Conservation (phyloP, 1,140 invertebrate genomes). For the Papilio glaucus region DNA sequence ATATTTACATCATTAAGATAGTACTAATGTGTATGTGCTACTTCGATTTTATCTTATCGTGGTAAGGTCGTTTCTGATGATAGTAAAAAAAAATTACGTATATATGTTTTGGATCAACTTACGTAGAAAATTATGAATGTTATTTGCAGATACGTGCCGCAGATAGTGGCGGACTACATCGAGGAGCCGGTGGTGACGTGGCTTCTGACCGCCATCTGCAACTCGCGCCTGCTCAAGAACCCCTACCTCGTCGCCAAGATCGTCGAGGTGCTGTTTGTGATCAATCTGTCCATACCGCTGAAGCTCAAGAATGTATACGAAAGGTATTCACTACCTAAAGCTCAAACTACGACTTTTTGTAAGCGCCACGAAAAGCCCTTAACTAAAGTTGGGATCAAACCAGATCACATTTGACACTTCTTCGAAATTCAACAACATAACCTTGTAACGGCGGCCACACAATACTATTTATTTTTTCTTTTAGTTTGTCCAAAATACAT, state of each 20-base stretch:
- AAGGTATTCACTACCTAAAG: too few species aligned
- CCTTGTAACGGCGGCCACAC: too few species aligned
- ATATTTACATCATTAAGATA: slow-evolving; percentile 20
- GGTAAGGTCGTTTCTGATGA: background rate
- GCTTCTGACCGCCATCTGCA: slow-evolving; percentile 94
- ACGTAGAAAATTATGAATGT: background rate
- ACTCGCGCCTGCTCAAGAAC: slow-evolving; percentile 95
- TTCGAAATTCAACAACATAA: too few species aligned
- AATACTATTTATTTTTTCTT: too few species aligned
- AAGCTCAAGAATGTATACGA: slow-evolving; percentile 84
- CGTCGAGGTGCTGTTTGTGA: slow-evolving; percentile 96
- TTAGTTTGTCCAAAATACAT: too few species aligned
- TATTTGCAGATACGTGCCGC: slow-evolving; percentile 89
- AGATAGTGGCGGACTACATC: slow-evolving; percentile 89
- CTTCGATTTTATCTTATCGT: background rate
- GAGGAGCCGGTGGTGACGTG: slow-evolving; percentile 94
- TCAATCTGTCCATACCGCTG: slow-evolving; percentile 92
- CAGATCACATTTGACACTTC: too few species aligned
- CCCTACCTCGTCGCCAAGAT: slow-evolving; percentile 98
- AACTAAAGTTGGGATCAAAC: too few species aligned
- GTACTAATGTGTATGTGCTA: background rate
- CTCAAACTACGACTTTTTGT: too few species aligned
- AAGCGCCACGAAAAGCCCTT: too few species aligned
- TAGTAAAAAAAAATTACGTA: background rate
- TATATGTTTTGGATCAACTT: background rate